A percentile compares a stretch with the other conserved stretches of the same genome.
Evolutionary conservation across 2,888 invertebrate species (phyloP).

Genomic region (Drosophila phalerata): DNA sequence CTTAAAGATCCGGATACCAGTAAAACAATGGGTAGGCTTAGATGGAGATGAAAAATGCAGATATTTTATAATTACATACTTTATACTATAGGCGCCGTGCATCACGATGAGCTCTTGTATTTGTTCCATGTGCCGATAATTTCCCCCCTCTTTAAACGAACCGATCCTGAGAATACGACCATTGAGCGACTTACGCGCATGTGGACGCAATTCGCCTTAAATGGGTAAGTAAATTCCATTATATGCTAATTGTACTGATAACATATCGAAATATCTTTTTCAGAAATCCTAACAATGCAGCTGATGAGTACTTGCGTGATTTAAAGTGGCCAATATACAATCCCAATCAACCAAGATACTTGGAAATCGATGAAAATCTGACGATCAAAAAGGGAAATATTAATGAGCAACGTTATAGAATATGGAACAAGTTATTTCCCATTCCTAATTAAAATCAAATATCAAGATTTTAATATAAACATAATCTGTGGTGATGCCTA

Average conservation of each 20-base stretch:
- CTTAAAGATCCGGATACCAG: constrained; percentile 84
- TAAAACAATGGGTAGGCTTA: constrained; percentile 85
- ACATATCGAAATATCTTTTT: not conserved
- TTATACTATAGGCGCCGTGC: constrained; percentile 83
- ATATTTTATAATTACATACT: not conserved
- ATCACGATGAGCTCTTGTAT: constrained; percentile 86
- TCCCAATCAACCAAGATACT: constrained; percentile 62
- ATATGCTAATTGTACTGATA: not conserved
- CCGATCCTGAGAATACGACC: constrained; percentile 84
- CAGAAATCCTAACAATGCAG: constrained; percentile 81
- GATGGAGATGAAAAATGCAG: accelerated
- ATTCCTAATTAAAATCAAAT: constrained; percentile 18
- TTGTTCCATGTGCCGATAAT: constrained; percentile 80
- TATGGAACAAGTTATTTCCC: constrained; percentile 74
- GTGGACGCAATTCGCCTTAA: constrained; percentile 85
- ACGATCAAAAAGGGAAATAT: constrained; percentile 69
- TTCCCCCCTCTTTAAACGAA: constrained; percentile 81
- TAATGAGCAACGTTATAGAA: constrained; percentile 61
- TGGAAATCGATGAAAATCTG: constrained; percentile 80
- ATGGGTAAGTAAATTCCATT: constrained; percentile 59
- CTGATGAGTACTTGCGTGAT: constrained; percentile 72
- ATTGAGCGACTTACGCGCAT: constrained; percentile 85
- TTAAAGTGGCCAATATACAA: constrained; percentile 77
- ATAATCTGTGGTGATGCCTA: too few relatives aligned
- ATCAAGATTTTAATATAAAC: too few relatives aligned